Conservation (phyloP, 2,888 invertebrate species). For the Himalopsyche anomala region DNA sequence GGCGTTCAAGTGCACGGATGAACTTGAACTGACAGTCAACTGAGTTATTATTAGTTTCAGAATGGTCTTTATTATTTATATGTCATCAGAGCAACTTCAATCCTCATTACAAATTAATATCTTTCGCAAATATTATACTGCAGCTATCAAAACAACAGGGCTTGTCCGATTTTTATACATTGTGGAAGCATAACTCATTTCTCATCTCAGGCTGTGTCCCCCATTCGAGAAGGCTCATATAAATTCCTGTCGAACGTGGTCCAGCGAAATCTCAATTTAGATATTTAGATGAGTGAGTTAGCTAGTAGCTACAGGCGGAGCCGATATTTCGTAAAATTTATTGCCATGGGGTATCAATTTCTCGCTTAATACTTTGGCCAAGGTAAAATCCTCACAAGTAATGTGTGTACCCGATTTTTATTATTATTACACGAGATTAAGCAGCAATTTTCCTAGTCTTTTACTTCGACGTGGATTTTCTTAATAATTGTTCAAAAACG, state of each 20-base stretch:
- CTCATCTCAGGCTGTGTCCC: slow-evolving; percentile 51
- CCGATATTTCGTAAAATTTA: slow-evolving; percentile 59
- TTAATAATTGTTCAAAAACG: too few species aligned
- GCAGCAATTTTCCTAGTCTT: too few species aligned
- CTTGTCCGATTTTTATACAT: slow-evolving; percentile 1
- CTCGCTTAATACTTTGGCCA: slow-evolving; percentile 59
- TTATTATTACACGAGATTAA: background rate
- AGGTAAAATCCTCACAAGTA: background rate
- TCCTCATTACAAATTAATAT: too few species aligned
- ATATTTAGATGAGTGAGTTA: slow-evolving; percentile 63
- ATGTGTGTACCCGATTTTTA: background rate
- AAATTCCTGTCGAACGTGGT: slow-evolving; percentile 58
- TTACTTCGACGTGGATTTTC: too few species aligned
- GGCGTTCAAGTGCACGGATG: too few species aligned
- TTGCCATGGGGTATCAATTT: slow-evolving; percentile 62
- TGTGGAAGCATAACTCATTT: slow-evolving; percentile 20
- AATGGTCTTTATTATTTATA: too few species aligned
- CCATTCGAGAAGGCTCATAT: slow-evolving; percentile 51
- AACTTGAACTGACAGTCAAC: too few species aligned
- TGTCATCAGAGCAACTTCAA: too few species aligned
- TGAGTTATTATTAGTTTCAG: too few species aligned
- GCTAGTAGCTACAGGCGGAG: slow-evolving; percentile 54
- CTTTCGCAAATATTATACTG: too few species aligned
- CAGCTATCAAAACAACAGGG: background rate
- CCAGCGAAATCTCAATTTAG: slow-evolving; percentile 63